Conservation (phyloP, 1,140 invertebrate species). For the Musca domestica region DNA sequence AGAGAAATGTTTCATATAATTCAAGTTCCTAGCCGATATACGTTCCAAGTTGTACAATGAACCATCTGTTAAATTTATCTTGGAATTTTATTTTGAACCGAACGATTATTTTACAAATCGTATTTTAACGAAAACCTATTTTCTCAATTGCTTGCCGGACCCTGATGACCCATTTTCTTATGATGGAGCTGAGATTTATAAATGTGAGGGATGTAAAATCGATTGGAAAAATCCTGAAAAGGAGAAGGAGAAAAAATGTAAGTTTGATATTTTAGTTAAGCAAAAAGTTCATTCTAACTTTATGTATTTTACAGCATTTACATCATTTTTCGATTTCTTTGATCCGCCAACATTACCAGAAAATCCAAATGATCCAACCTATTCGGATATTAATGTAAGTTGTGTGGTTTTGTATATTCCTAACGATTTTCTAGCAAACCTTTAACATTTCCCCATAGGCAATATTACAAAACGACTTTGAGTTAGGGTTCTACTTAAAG, state of each 20-base stretch:
- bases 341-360: slow-evolving; percentile 63
- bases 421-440: background rate
- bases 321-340: slow-evolving; percentile 95
- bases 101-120: slow-evolving; percentile 89
- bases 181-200: slow-evolving; percentile 90
- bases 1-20: background rate
- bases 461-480: slow-evolving; percentile 73
- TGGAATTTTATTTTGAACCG: slow-evolving; percentile 83
- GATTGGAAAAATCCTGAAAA: slow-evolving; percentile 69
- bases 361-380: slow-evolving; percentile 36
- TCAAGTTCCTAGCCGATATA: slow-evolving; percentile 34
- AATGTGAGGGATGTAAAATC: slow-evolving; percentile 67
- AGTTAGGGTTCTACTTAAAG: slow-evolving; percentile 87
- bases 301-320: slow-evolving; percentile 63
- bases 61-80: slow-evolving; percentile 63
- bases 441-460: slow-evolving; percentile 28
- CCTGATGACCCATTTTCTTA: slow-evolving; percentile 82
- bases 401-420: background rate
- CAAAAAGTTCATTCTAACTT: background rate
- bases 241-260: slow-evolving; percentile 64
- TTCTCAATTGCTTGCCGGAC: slow-evolving; percentile 79
- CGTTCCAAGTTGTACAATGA: slow-evolving; percentile 36
- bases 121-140: slow-evolving; percentile 84
- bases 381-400: slow-evolving; percentile 46
- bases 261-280: too few relatives aligned